These are phyloP conservation scores for Bombus superbus DNA, from an alignment of 1,140 invertebrate genomes.

Conservation along the genomic window DNA sequence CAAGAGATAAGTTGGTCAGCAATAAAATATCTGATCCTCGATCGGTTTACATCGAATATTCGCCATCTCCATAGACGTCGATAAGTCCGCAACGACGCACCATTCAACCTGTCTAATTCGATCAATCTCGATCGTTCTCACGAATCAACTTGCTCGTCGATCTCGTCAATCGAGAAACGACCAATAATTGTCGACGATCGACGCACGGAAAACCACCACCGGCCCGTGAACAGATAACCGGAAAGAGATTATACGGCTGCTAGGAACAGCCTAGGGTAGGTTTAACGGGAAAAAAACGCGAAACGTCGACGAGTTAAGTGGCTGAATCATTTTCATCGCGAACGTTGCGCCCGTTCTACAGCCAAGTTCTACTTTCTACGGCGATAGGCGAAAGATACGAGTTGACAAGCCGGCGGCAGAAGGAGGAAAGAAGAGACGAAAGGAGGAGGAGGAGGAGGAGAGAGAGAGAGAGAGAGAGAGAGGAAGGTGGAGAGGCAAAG, in stretches of 20 bases:
- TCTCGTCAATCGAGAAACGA: background rate
- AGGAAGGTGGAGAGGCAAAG: background rate
- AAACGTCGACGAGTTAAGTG: slow-evolving; percentile 25
- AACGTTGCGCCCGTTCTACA: background rate
- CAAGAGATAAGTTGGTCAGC: background rate
- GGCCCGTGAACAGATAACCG: background rate
- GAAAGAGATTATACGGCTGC: background rate
- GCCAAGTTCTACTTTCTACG: slow-evolving; percentile 12
- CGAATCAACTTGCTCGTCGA: background rate
- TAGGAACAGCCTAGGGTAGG: no score
- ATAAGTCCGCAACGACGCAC: background rate
- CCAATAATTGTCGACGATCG: background rate
- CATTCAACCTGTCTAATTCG: background rate
- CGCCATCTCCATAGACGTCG: background rate
- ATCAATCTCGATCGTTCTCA: background rate
- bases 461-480: background rate
- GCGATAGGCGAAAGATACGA: background rate
- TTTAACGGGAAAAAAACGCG: background rate
- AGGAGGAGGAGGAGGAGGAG: no score
- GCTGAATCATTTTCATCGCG: slow-evolving; percentile 19
- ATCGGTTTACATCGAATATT: background rate
- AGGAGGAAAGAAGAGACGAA: background rate
- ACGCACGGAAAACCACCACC: background rate
- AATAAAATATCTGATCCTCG: background rate
- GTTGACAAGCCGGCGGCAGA: background rate